A percentile compares a stretch with the other conserved stretches of the same genome.
Evolutionary conservation across 2,113 vertebrate species (phyloP).

Genomic region (Thalassoma bifasciatum): DNA sequence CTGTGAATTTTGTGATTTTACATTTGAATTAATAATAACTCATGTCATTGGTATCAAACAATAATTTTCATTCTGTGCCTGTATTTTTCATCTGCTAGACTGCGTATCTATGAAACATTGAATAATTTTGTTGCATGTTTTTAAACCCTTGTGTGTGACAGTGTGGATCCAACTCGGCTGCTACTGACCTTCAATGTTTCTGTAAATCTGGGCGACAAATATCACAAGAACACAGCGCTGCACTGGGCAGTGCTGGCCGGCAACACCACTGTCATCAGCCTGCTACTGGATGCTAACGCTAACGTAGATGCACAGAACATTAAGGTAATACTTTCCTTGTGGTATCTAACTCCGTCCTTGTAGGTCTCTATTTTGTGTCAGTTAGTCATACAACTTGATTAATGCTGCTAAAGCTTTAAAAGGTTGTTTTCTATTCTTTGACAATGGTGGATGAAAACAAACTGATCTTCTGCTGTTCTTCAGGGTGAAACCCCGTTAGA

Average conservation of each 20-base stretch:
- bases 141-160: conserved; percentile 50
- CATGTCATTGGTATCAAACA: background rate
- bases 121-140: no score
- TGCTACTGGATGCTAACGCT: conserved; percentile 95
- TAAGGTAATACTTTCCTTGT: conserved; percentile 84
- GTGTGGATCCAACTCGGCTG: conserved; percentile 97
- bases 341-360: no score
- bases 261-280: conserved; percentile 99
- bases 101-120: no score
- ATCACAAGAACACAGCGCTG: conserved; percentile 98
- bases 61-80: background rate
- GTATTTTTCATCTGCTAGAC: no score
- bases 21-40: background rate
- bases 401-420: no score
- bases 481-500: conserved; percentile 98
- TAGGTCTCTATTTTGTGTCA: no score
- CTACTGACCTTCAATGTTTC: conserved; percentile 99
- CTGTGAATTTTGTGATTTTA: background rate
- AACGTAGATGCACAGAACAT: conserved; percentile 98
- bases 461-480: background rate
- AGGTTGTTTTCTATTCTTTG: no score
- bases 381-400: no score
- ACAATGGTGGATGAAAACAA: no score
- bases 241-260: conserved; percentile 99
- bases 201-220: conserved; percentile 98